Evolutionary conservation across 2,797 vertebrate species (phyloP).

Genomic region (Onychomys torridus): DNA sequence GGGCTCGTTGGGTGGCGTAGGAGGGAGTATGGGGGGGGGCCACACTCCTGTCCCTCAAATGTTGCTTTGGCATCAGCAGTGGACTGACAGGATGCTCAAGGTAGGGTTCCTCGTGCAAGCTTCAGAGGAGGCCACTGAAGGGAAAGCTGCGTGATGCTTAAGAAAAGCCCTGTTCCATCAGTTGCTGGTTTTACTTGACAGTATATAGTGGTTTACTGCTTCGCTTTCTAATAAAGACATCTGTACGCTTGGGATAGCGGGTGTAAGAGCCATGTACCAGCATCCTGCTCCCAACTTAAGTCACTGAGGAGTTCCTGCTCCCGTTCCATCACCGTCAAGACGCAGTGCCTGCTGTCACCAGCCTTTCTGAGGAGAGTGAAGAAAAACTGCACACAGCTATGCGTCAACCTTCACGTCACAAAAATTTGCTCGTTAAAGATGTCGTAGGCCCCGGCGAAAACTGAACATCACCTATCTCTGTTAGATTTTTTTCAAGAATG

Average conservation of each 20-base stretch:
- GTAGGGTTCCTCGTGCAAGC: slow-evolving; percentile 53
- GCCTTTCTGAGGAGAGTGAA: slow-evolving; percentile 83
- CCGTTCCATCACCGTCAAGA: slow-evolving; percentile 83
- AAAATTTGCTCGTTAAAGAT: slow-evolving; percentile 62
- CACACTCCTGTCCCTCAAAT: slow-evolving; percentile 91
- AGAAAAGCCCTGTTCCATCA: slow-evolving; percentile 86
- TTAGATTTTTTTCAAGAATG: slow-evolving; percentile 20
- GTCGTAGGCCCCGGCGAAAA: slow-evolving; percentile 26
- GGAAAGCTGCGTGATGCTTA: slow-evolving; percentile 82
- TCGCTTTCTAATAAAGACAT: slow-evolving; percentile 86
- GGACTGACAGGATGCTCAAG: slow-evolving; percentile 76
- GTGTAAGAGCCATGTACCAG: slow-evolving; percentile 79
- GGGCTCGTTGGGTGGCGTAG: slow-evolving; percentile 94
- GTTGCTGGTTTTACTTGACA: slow-evolving; percentile 88
- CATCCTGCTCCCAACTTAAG: slow-evolving; percentile 84
- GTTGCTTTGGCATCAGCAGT: slow-evolving; percentile 51
- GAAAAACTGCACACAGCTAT: slow-evolving; percentile 85
- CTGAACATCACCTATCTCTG: not conserved
- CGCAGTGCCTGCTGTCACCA: slow-evolving; percentile 86
- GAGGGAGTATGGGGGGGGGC: slow-evolving; percentile 92
- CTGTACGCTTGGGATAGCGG: slow-evolving; percentile 90
- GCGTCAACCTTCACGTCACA: slow-evolving; percentile 88
- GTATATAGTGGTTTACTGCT: slow-evolving; percentile 86
- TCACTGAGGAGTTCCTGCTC: slow-evolving; percentile 83
- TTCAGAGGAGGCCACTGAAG: slow-evolving; percentile 81